Base-by-base conservation (phyloP, 1,140 invertebrate genomes). In the Oryctes rhinoceros region DNA sequence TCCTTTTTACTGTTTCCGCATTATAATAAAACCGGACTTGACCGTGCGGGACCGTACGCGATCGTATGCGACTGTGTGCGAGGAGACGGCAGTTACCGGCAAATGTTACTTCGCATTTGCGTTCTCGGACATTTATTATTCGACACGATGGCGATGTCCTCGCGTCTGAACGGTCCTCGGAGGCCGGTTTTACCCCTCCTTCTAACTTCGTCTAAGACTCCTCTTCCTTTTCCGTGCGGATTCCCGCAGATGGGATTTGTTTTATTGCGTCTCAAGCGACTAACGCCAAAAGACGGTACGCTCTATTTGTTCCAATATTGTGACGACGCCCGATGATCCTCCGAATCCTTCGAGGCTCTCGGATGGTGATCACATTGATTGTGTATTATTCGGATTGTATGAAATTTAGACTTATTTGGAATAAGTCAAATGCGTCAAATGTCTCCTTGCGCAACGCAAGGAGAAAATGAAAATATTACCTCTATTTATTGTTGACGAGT, bases 71-170 rank as follows among this genome's bases (percentile, higher is more conserved):
- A n/a, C 11, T 53, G 49, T 53, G 49, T n/a, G 49, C 10, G 49
- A 53, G 53, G 39, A 39, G 13, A 20, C 83, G 84, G 83, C 86
- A 80, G 86, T 87, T 87, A 85, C 84, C 65, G 80, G 85, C 86
- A 87, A 87, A 87, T 86, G 86, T 86, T 86, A 85, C 85, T 86
- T 81, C 83, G 83, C 82, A 85, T 85, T 86, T 86, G 86, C 86
- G 85, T 86, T 85, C 84, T 85, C 81, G 83, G 85, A 87, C 86
- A 86, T 87, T 87, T 87, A 87, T 87, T 85, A 83, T 80, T 35
- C 79, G 80, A 81, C 77, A 76, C 74, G 82, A 82, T 83, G 81
- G 82, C 67, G 79, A 85, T 85, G 86, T 59, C 53, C 53, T 11
- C 53, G 85, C 81, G 80, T 80, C 78, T 79, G 80, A 75, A 80